A percentile compares a stretch with the other conserved stretches of the same genome.
Evolutionary conservation across 2,113 vertebrate species (phyloP).

Genomic region (Azemiops feae): DNA sequence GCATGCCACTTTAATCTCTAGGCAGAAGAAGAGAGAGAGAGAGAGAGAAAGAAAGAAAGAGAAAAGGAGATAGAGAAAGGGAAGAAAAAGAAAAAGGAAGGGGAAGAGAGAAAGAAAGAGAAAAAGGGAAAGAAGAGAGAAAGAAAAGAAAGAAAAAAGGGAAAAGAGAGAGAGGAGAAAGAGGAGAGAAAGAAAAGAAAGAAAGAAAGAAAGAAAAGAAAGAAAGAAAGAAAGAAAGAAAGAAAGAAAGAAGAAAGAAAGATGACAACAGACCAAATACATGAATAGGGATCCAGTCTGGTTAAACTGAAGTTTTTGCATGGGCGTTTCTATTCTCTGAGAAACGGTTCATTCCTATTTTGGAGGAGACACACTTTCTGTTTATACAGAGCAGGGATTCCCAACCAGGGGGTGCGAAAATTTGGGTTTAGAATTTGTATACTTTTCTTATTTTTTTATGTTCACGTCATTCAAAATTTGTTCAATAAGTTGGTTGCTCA

Average conservation of each 20-base stretch:
- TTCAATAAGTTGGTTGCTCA: no score
- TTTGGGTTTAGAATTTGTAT: no score
- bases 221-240: background rate
- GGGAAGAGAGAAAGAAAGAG: no score
- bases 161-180: background rate
- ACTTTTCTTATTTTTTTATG: no score
- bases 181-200: no score
- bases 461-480: no score
- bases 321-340: slow-evolving; percentile 6
- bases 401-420: no score
- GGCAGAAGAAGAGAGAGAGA: background rate
- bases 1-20: background rate
- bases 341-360: slow-evolving; percentile 8
- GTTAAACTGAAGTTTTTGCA: background rate
- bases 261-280: background rate
- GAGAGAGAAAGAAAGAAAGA: background rate
- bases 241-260: background rate
- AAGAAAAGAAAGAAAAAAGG: background rate
- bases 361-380: background rate
- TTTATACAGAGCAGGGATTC: background rate
- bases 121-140: no score
- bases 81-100: background rate
- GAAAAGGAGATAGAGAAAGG: background rate
- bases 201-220: no score
- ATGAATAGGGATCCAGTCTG: background rate